A percentile compares a stretch with the other conserved stretches of the same genome.
These are phyloP conservation scores for Falco berigora DNA, from an alignment of 2,797 vertebrate species.

Conservation along the genomic window DNA sequence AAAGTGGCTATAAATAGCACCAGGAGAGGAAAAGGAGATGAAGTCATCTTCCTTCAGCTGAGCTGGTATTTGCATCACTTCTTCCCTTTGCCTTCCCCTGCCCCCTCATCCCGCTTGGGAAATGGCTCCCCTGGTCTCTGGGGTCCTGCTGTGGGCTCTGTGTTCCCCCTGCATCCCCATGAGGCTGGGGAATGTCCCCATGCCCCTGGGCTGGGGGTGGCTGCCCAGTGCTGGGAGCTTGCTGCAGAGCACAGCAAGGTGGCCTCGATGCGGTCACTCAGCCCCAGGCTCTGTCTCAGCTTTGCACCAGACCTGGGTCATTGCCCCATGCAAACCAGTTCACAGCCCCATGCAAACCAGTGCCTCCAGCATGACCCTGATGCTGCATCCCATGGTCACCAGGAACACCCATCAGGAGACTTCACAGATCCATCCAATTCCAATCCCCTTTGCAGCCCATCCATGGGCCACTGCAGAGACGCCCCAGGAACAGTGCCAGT, in stretches of 20 bases:
- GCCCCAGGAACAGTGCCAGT: accelerated
- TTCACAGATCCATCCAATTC: not conserved
- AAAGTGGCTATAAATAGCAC: constrained; percentile 71
- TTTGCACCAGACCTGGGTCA: not conserved
- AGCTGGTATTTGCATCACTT: constrained; percentile 65
- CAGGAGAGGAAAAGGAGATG: constrained; percentile 70
- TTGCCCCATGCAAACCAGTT: not conserved
- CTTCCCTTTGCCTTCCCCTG: constrained; percentile 15
- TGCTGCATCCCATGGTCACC: not conserved
- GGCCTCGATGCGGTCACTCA: not conserved
- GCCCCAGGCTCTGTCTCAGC: not conserved
- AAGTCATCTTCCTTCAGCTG: constrained; percentile 72
- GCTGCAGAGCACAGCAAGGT: not conserved
- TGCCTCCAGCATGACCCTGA: not conserved
- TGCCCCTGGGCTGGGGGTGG: not conserved
- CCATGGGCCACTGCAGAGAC: not conserved
- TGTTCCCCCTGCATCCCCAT: too few species aligned
- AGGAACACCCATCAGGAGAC: not conserved
- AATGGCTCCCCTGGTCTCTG: not conserved
- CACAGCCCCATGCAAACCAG: not conserved
- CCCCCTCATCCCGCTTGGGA: not conserved
- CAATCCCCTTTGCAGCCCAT: not conserved
- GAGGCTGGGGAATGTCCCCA: not conserved
- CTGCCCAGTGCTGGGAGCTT: not conserved
- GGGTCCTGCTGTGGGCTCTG: not conserved